phyloP scores from a whole-genome alignment of 1,140 invertebrate genomes.

The Drosophila sp. region DNA sequence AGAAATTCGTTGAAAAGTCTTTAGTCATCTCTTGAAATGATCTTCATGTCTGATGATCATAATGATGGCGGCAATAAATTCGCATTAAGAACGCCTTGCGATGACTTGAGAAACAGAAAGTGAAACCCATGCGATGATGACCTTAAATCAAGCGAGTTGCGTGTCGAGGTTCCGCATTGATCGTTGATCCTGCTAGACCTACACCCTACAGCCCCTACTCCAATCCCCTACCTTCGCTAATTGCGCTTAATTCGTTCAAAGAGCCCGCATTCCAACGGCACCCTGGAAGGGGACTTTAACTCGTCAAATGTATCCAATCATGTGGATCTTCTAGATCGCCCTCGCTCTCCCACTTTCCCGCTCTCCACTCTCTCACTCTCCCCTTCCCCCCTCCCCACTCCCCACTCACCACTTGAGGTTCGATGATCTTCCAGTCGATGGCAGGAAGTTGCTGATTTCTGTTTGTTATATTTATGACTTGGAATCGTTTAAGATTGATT shows the following conservation, averaged over 20 bases:
- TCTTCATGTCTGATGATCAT: constrained; percentile 58
- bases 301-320: constrained; percentile 59
- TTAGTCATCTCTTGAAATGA: constrained; percentile 67
- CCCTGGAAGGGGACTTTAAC: constrained; percentile 47
- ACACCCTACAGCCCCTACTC: not conserved
- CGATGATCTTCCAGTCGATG: constrained; percentile 37
- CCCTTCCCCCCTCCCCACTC: too few relatives aligned
- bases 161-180: constrained; percentile 29
- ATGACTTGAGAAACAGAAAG: constrained; percentile 30
- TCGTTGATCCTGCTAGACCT: constrained; percentile 34
- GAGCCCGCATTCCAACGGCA: constrained; percentile 64
- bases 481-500: constrained; percentile 78
- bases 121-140: constrained; percentile 38
- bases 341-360: constrained; percentile 1
- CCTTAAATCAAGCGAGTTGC: constrained; percentile 45
- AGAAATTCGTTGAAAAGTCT: constrained; percentile 67
- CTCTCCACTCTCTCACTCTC: too few relatives aligned
- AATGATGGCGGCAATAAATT: constrained; percentile 78
- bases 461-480: constrained; percentile 62
- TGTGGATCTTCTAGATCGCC: constrained; percentile 30
- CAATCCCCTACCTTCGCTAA: constrained; percentile 67
- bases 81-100: constrained; percentile 72
- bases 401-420: too few relatives aligned
- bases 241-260: constrained; percentile 81
- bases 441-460: constrained; percentile 81